A percentile compares a stretch with the other conserved stretches of the same genome.
Conservation (phyloP, 2,113 vertebrate genomes). For the Pelobates fuscus region DNA sequence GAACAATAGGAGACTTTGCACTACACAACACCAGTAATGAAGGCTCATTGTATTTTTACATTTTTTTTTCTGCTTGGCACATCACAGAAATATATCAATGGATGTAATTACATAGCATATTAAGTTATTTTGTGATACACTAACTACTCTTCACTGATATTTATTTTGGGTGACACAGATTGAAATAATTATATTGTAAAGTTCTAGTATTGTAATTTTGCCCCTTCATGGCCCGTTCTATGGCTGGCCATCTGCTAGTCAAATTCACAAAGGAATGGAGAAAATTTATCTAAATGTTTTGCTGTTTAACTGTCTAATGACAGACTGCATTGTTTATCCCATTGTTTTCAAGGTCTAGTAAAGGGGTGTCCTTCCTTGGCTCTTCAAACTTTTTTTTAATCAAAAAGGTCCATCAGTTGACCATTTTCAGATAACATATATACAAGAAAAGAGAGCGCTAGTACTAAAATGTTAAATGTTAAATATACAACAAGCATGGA, state of each 20-base stretch:
- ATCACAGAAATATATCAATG: slow-evolving; percentile 35
- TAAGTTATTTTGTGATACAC: slow-evolving; percentile 31
- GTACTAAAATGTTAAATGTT: no score
- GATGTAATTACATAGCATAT: slow-evolving; percentile 14
- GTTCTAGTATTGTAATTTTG: neutral
- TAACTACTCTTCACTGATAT: neutral
- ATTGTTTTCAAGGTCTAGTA: no score
- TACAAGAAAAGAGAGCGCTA: no score
- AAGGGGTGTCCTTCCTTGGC: no score
- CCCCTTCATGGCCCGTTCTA: no score
- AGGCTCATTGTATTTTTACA: slow-evolving; percentile 24
- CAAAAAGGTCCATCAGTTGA: no score
- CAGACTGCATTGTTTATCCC: no score
- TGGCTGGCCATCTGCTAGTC: neutral
- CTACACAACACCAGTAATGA: slow-evolving; percentile 19
- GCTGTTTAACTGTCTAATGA: no score
- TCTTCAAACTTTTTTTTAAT: neutral
- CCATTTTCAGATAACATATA: no score
- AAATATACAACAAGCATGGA: no score
- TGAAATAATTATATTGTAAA: slow-evolving; percentile 18
- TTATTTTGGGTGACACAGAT: slow-evolving; percentile 16
- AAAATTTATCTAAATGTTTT: no score
- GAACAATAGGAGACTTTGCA: slow-evolving; percentile 22
- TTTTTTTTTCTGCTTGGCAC: slow-evolving; percentile 21
- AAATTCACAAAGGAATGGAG: neutral